Percentiles rank a stretch among this genome's conserved stretches.
phyloP scores from a whole-genome alignment of 2,888 invertebrate genomes.

The Synanthedon tipuliformis region DNA sequence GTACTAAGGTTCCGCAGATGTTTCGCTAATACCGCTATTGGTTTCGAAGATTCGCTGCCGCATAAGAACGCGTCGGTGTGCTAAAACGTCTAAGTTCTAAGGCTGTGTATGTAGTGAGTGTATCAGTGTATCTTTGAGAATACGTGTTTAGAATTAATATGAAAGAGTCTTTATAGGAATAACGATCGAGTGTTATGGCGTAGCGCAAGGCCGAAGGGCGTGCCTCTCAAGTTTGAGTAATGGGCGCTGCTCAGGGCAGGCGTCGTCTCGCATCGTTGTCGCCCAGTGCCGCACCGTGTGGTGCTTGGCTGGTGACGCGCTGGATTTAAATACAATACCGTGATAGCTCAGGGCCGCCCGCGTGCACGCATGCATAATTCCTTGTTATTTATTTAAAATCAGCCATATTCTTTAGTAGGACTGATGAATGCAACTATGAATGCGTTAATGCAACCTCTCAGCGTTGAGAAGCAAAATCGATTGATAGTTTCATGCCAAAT shows the following conservation, averaged over 20 bases:
- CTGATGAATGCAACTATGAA: slow-evolving; percentile 33
- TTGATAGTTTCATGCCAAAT: slow-evolving; percentile 21
- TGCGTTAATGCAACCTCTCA: neutral
- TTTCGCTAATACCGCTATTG: too few relatives aligned
- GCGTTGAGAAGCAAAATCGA: neutral
- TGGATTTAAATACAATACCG: slow-evolving; percentile 65
- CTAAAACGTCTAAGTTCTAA: too few relatives aligned
- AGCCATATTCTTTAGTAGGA: slow-evolving; percentile 40
- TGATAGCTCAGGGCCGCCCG: slow-evolving; percentile 61
- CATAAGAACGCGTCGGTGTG: too few relatives aligned
- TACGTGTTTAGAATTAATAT: too few relatives aligned
- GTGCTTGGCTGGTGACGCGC: slow-evolving; percentile 33
- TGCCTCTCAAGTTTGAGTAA: slow-evolving; percentile 37
- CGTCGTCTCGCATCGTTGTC: slow-evolving; percentile 7
- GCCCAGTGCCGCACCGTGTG: slow-evolving; percentile 12
- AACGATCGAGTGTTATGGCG: neutral
- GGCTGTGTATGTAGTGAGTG: too few relatives aligned
- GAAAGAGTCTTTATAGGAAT: too few relatives aligned
- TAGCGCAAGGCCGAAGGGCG: slow-evolving; percentile 20
- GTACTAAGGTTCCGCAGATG: too few relatives aligned
- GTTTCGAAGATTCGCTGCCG: too few relatives aligned
- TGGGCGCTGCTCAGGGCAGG: slow-evolving; percentile 25
- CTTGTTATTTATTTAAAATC: slow-evolving; percentile 45
- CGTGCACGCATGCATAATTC: slow-evolving; percentile 58
- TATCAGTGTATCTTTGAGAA: too few relatives aligned